These are phyloP conservation scores for Rhynchophorus ferrugineus DNA, from an alignment of 1,140 invertebrate species.

Conservation along the genomic window DNA sequence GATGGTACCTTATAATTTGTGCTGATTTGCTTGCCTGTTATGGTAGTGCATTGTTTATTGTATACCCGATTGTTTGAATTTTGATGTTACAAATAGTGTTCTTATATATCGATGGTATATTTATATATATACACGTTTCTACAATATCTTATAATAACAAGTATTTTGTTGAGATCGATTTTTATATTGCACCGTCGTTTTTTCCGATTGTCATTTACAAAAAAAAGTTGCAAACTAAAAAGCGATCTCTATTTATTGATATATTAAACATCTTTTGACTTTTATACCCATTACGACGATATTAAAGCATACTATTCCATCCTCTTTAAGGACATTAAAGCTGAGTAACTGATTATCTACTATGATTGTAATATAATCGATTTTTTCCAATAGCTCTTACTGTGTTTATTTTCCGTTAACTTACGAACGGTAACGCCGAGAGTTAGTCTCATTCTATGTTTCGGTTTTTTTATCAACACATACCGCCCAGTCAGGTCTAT, in stretches of 20 bases:
- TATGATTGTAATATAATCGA: conserved; percentile 12
- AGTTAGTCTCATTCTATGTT: too few relatives aligned
- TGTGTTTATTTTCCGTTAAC: neutral
- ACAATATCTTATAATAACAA: neutral
- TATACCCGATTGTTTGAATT: too few relatives aligned
- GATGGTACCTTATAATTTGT: too few relatives aligned
- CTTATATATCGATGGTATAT: neutral
- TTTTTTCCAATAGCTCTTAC: neutral
- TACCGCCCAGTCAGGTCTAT: conserved; percentile 24
- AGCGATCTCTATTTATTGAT: neutral
- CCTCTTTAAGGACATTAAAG: conserved; percentile 12
- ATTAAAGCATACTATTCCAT: conserved; percentile 20
- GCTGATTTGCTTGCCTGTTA: too few relatives aligned
- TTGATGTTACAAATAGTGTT: conserved; percentile 1
- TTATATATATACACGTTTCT: conserved; percentile 1
- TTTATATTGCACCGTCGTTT: neutral
- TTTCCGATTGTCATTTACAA: too few relatives aligned
- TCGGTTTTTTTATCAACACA: neutral
- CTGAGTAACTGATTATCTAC: neutral
- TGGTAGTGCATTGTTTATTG: too few relatives aligned
- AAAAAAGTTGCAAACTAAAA: too few relatives aligned
- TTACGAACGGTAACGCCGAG: too few relatives aligned
- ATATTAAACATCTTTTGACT: neutral
- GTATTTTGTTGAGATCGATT: neutral
- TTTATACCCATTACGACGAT: too few relatives aligned